Evolutionary conservation across 2,797 vertebrate genomes (phyloP).

Genomic region (Xenentodon cancila): DNA sequence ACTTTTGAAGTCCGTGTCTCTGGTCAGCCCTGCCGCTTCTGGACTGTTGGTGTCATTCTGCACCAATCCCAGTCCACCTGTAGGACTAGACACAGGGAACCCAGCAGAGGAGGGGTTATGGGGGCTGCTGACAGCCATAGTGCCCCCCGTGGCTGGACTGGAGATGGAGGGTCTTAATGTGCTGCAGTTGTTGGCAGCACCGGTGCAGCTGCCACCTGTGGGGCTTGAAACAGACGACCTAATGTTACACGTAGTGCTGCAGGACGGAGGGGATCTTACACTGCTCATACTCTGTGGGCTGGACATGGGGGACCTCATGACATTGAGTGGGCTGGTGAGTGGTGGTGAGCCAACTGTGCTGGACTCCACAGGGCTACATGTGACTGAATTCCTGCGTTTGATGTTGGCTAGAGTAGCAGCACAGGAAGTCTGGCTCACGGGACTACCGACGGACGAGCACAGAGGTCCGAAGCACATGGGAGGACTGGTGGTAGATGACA

Average conservation of each 20-base stretch:
- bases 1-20: conserved; percentile 89
- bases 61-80: conserved; percentile 83
- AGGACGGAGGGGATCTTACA: conserved; percentile 92
- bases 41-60: conserved; percentile 89
- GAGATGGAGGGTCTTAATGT: conserved; percentile 88
- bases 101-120: conserved; percentile 83
- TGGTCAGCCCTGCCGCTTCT: conserved; percentile 72
- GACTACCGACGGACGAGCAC: conserved; percentile 86
- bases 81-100: conserved; percentile 85
- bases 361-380: conserved; percentile 92
- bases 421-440: conserved; percentile 86
- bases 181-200: conserved; percentile 83
- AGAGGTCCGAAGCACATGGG: conserved; percentile 87
- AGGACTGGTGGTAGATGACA: conserved; percentile 92
- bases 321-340: conserved; percentile 92
- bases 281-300: conserved; percentile 94
- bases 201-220: conserved; percentile 79
- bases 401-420: conserved; percentile 84
- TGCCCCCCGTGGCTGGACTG: conserved; percentile 88
- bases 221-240: conserved; percentile 94
- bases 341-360: conserved; percentile 93
- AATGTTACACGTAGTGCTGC: conserved; percentile 86
- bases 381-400: conserved; percentile 88
- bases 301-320: conserved; percentile 96
- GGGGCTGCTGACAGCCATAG: conserved; percentile 90